These are phyloP conservation scores for Deilephila porcellus DNA, from an alignment of 2,888 invertebrate species.

Conservation along the genomic window DNA sequence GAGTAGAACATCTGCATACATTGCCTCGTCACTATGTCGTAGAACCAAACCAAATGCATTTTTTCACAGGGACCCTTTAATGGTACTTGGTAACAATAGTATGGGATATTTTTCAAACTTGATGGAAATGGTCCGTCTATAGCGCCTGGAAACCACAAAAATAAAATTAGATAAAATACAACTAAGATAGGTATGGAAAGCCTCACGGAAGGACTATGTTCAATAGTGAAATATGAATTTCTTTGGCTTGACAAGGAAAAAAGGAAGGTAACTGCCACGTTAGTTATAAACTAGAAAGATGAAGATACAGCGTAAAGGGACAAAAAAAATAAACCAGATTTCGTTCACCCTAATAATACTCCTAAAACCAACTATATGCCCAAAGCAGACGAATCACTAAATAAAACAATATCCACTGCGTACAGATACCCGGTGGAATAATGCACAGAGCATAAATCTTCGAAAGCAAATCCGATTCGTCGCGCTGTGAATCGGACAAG, in stretches of 20 bases:
- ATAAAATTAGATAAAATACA: too few species aligned
- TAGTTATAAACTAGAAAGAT: too few species aligned
- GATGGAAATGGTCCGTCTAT: slow-evolving; percentile 72
- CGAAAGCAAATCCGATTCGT: slow-evolving; percentile 2
- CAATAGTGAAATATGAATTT: too few species aligned
- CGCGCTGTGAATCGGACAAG: slow-evolving; percentile 5
- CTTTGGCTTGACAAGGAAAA: too few species aligned
- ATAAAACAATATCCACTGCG: background rate
- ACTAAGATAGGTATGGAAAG: too few species aligned
- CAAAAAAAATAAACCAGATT: background rate
- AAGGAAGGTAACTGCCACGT: too few species aligned
- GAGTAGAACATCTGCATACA: slow-evolving; percentile 77
- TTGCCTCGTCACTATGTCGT: slow-evolving; percentile 65
- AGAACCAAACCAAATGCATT: slow-evolving; percentile 68
- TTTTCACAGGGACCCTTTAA: slow-evolving; percentile 66
- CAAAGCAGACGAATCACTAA: background rate
- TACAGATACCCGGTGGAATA: background rate
- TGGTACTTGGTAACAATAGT: slow-evolving; percentile 75
- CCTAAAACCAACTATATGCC: background rate
- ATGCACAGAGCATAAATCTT: slow-evolving; percentile 4
- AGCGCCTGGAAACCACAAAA: slow-evolving; percentile 59
- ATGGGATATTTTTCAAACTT: slow-evolving; percentile 67
- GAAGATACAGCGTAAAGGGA: too few species aligned
- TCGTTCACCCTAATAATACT: too few species aligned
- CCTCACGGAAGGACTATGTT: too few species aligned